Evolutionary conservation across 2,888 invertebrate species (phyloP).

Genomic region (Opisthograptis luteolata): DNA sequence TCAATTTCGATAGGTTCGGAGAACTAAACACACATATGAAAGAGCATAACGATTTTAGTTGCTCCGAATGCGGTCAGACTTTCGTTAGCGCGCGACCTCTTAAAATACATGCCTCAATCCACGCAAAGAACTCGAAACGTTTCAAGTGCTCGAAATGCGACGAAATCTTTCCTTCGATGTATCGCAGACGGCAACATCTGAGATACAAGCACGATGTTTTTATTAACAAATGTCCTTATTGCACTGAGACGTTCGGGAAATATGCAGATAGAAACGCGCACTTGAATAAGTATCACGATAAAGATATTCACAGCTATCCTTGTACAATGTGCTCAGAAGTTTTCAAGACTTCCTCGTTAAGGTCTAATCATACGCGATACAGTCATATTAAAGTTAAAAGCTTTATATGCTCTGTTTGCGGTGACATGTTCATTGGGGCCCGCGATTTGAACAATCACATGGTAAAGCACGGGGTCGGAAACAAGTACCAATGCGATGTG

Average conservation of each 20-base stretch:
- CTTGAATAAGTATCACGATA: no score
- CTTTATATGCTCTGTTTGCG: conserved; percentile 1
- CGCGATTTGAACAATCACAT: conserved; percentile 29
- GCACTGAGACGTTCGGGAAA: conserved; percentile 15
- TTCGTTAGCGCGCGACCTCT: not conserved
- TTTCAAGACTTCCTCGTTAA: no score
- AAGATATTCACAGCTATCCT: no score
- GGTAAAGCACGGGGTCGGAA: conserved; percentile 58
- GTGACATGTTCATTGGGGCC: not conserved
- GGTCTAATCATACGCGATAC: no score
- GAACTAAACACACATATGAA: conserved; percentile 63
- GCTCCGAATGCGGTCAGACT: conserved; percentile 4
- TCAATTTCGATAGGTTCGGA: conserved; percentile 60
- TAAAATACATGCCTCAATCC: not conserved
- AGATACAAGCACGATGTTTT: conserved; percentile 52
- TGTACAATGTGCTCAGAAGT: no score
- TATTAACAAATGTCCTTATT: conserved; percentile 33
- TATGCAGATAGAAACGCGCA: conserved; percentile 11
- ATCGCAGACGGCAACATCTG: conserved; percentile 54
- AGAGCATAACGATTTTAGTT: conserved; percentile 10
- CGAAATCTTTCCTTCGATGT: conserved; percentile 50
- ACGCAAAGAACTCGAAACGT: not conserved
- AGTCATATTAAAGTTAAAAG: no score
- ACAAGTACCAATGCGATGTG: conserved; percentile 55
- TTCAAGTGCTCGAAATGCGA: conserved; percentile 47